Base-by-base conservation (phyloP, 2,113 vertebrate genomes). In the Gila orcuttii region DNA sequence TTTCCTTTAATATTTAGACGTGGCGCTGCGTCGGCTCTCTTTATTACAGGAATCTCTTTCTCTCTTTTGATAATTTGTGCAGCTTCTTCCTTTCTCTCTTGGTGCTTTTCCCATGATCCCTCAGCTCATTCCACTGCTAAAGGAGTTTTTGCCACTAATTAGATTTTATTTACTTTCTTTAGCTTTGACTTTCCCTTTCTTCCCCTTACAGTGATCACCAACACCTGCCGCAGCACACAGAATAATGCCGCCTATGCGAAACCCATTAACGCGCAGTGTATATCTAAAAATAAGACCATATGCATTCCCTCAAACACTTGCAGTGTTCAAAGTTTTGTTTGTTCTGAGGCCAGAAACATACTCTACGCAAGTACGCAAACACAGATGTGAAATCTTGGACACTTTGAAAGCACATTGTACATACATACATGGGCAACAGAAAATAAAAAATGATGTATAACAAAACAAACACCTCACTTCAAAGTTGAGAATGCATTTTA, bases 111-210 rank as follows among this genome's bases (percentile, higher is more conserved):
- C 42, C 74, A 52, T 25, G 84, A 55, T 68, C 28, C 33, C 74
- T 36, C 62, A 39, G 60, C 60, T 68, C 28, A 66, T 85, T 69
- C 59, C 23, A 3, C 12, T n/a, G 84, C 55, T 85, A 23, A 64
- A 66, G 59, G 28, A 64, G 39, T 77, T 62, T 71, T 83, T 59
- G 66, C 85, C 60, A 45, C 79, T 88, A 83, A 86, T 86, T 88
- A 69, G 13, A 55, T 86, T 82, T 64, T 75, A 83, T 88, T 88
- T 86, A 88, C 87, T 79, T 69, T 78, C 66, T 52, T 75, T 60
- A 42, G 50, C 74, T 74, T 31, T 57, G 74, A 75, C 36, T 47
- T 23, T 25, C 50, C 36, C 25, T 60, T 85, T 78, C 31, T 69
- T 13, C 47, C 42, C 13, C 31, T 42, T 52, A 76, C 25, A 59